Percentiles rank a stretch among this genome's conserved stretches.
Evolutionary conservation across 1,140 invertebrate species (phyloP).

Genomic region (Venturia canescens): DNA sequence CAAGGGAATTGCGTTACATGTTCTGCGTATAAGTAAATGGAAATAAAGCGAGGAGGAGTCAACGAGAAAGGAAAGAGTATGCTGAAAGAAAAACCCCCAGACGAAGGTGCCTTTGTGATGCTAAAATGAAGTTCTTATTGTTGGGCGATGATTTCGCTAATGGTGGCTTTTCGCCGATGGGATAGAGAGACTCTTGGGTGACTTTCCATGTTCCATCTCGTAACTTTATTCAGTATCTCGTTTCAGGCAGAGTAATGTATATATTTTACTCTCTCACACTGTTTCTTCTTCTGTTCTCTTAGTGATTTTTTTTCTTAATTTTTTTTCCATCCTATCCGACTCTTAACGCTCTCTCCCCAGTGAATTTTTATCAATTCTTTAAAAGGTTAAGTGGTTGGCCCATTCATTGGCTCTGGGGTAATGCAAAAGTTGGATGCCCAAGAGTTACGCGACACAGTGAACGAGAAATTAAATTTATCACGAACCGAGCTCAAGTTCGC

Average conservation of each 20-base stretch:
- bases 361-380: background rate
- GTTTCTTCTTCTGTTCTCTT: background rate
- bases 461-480: background rate
- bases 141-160: conserved; percentile 25
- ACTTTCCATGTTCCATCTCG: conserved; percentile 1
- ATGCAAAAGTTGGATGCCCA: background rate
- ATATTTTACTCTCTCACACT: background rate
- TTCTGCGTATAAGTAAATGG: background rate
- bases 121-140: conserved; percentile 33
- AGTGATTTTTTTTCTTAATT: background rate
- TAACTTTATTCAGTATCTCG: background rate
- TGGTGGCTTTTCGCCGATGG: conserved; percentile 13
- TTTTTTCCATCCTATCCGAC: background rate
- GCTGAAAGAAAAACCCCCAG: background rate
- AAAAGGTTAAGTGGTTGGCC: background rate
- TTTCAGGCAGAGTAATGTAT: background rate
- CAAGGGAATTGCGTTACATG: background rate
- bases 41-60: conserved; percentile 12
- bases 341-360: background rate
- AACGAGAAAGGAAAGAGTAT: conserved; percentile 2
- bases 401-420: background rate
- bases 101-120: conserved; percentile 1
- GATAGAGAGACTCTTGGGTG: background rate
- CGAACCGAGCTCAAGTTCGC: background rate
- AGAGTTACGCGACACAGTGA: too few relatives aligned